Evolutionary conservation across 1,140 invertebrate species (phyloP).

Genomic region (Dreissena rostriformis): DNA sequence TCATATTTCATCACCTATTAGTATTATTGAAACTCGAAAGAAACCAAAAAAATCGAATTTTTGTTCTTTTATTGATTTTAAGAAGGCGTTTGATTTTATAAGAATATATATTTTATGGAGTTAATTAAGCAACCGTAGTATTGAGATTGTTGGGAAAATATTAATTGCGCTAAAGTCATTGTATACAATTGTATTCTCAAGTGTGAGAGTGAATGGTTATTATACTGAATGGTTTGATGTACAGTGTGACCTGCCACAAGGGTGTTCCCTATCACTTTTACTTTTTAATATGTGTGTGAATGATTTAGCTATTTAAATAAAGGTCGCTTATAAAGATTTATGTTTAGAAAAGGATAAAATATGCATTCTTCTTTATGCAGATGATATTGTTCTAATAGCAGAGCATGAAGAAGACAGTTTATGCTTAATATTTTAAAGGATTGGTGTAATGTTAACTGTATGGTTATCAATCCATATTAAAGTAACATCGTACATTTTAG

Average conservation of each 20-base stretch:
- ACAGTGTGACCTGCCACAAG: constrained; percentile 8
- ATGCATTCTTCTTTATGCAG: constrained; percentile 49
- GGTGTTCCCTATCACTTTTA: constrained; percentile 23
- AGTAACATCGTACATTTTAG: constrained; percentile 14
- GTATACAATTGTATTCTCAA: neutral
- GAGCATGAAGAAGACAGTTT: neutral
- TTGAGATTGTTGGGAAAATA: constrained; percentile 12
- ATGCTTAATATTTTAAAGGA: neutral
- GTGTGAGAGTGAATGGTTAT: constrained; percentile 1
- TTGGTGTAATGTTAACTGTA: constrained; percentile 6
- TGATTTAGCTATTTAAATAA: constrained; percentile 23
- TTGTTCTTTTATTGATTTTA: constrained; percentile 44
- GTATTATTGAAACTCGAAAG: constrained; percentile 37
- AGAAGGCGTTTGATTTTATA: constrained; percentile 13
- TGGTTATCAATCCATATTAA: neutral
- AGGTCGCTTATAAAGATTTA: constrained; percentile 29
- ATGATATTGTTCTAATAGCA: constrained; percentile 12
- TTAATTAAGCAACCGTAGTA: neutral
- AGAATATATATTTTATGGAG: constrained; percentile 12
- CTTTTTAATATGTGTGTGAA: constrained; percentile 40
- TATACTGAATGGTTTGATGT: constrained; percentile 16
- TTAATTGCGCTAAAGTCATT: constrained; percentile 1
- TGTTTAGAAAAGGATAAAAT: constrained; percentile 27
- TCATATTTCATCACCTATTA: constrained; percentile 23
- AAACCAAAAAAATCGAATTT: constrained; percentile 21